phyloP scores from a whole-genome alignment of 2,888 invertebrate species.

The Schizotus pectinicornis region DNA sequence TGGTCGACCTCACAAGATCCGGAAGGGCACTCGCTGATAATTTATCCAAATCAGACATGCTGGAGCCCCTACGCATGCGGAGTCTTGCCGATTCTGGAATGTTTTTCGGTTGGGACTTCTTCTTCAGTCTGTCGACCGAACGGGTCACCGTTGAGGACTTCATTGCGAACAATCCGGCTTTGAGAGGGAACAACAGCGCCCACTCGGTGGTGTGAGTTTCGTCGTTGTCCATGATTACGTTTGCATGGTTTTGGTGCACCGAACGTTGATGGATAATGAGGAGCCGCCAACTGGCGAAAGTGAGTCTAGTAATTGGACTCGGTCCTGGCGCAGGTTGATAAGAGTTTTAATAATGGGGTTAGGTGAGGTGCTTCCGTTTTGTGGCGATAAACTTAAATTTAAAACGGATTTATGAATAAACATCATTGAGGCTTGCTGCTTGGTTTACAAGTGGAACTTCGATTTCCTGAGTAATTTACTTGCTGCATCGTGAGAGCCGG shows the following conservation, averaged over 20 bases:
- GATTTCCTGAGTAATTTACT: too few species aligned
- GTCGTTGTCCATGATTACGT: constrained; percentile 11
- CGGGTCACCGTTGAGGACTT: constrained; percentile 58
- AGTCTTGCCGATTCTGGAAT: constrained; percentile 49
- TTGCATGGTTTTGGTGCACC: not conserved
- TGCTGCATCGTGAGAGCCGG: too few species aligned
- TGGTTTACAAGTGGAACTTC: too few species aligned
- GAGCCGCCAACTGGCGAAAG: not conserved
- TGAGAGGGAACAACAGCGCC: constrained; percentile 66
- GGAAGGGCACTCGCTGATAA: constrained; percentile 56
- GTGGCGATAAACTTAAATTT: constrained; percentile 16
- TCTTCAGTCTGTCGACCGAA: constrained; percentile 47
- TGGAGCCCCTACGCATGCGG: constrained; percentile 72
- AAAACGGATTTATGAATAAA: not conserved
- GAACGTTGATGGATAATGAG: not conserved
- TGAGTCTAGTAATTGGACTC: not conserved
- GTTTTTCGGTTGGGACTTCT: constrained; percentile 35
- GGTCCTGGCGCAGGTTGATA: constrained; percentile 20
- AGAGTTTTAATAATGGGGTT: constrained; percentile 32
- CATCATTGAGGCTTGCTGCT: too few species aligned
- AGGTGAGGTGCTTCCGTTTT: constrained; percentile 32
- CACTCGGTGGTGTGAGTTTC: constrained; percentile 60
- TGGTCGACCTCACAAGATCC: constrained; percentile 61
- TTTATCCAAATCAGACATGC: constrained; percentile 76
- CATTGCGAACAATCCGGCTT: constrained; percentile 64